Evolutionary conservation across 2,888 invertebrate genomes (phyloP).

Genomic region (Andrena praecox): DNA sequence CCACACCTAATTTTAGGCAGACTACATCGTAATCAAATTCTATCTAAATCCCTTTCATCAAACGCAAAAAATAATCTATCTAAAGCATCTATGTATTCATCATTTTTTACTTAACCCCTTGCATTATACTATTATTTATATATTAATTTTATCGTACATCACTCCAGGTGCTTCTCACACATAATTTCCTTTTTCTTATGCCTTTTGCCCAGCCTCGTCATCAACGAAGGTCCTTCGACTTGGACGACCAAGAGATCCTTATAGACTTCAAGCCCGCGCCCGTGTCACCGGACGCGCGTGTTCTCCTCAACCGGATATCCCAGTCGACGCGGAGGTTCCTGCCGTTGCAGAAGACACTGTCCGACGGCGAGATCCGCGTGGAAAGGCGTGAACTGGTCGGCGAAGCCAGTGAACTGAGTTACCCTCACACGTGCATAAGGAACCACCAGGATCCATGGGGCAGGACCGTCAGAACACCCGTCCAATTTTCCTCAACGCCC

Average conservation of each 20-base stretch:
- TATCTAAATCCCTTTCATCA: too few relatives aligned
- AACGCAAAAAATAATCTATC: too few relatives aligned
- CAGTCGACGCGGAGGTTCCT: slow-evolving; percentile 85
- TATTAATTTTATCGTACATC: too few relatives aligned
- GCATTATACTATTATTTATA: too few relatives aligned
- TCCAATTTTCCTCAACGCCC: slow-evolving; percentile 84
- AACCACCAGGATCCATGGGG: slow-evolving; percentile 83
- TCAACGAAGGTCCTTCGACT: slow-evolving; percentile 84
- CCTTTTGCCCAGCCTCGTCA: slow-evolving; percentile 42
- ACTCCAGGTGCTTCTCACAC: too few relatives aligned
- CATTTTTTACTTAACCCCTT: too few relatives aligned
- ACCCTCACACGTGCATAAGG: slow-evolving; percentile 83
- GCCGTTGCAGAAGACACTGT: slow-evolving; percentile 90
- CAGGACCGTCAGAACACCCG: slow-evolving; percentile 78
- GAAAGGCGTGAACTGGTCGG: slow-evolving; percentile 84
- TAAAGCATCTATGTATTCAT: too few relatives aligned
- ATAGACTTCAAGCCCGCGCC: slow-evolving; percentile 94
- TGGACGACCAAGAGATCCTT: slow-evolving; percentile 92
- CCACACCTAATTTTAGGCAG: too few relatives aligned
- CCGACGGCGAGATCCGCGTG: slow-evolving; percentile 91
- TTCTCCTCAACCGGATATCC: slow-evolving; percentile 80
- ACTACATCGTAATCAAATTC: too few relatives aligned
- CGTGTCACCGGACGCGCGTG: slow-evolving; percentile 88
- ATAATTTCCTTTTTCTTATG: background rate
- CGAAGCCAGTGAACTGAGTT: slow-evolving; percentile 84